A percentile compares a stretch with the other conserved stretches of the same genome.
These are phyloP conservation scores for Perca flavescens DNA, from an alignment of 2,113 vertebrate genomes.

Conservation along the genomic window DNA sequence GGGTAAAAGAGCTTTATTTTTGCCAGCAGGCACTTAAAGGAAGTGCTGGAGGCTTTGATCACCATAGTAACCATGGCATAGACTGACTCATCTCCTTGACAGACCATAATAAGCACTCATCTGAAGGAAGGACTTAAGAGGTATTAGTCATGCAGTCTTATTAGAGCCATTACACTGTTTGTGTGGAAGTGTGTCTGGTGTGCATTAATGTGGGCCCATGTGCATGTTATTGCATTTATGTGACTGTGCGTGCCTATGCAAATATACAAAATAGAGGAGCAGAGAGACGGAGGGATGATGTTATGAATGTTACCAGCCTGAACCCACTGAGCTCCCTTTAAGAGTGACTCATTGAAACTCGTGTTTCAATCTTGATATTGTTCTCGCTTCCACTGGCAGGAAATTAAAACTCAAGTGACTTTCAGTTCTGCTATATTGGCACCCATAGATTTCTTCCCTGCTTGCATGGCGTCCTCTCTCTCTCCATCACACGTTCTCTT, in stretches of 20 bases:
- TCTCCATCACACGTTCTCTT: slow-evolving; percentile 10
- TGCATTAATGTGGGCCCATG: slow-evolving; percentile 17
- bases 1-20: slow-evolving; percentile 73
- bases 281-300: slow-evolving; percentile 47
- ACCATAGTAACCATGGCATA: slow-evolving; percentile 75
- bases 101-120: slow-evolving; percentile 81
- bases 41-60: slow-evolving; percentile 70
- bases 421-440: slow-evolving; percentile 53
- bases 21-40: slow-evolving; percentile 64
- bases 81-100: slow-evolving; percentile 79
- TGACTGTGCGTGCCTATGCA: slow-evolving; percentile 27
- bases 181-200: slow-evolving; percentile 48
- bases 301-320: slow-evolving; percentile 68
- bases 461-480: slow-evolving; percentile 23
- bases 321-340: slow-evolving; percentile 50
- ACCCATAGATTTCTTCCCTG: slow-evolving; percentile 39
- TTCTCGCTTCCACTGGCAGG: slow-evolving; percentile 70
- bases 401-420: slow-evolving; percentile 73
- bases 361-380: slow-evolving; percentile 71
- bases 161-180: slow-evolving; percentile 69
- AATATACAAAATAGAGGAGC: slow-evolving; percentile 38
- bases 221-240: slow-evolving; percentile 33
- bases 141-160: slow-evolving; percentile 77
- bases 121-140: slow-evolving; percentile 71
- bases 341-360: slow-evolving; percentile 71